A percentile compares a stretch with the other conserved stretches of the same genome.
Evolutionary conservation across 2,797 vertebrate species (phyloP).

Genomic region (Sebastes hubbsi): DNA sequence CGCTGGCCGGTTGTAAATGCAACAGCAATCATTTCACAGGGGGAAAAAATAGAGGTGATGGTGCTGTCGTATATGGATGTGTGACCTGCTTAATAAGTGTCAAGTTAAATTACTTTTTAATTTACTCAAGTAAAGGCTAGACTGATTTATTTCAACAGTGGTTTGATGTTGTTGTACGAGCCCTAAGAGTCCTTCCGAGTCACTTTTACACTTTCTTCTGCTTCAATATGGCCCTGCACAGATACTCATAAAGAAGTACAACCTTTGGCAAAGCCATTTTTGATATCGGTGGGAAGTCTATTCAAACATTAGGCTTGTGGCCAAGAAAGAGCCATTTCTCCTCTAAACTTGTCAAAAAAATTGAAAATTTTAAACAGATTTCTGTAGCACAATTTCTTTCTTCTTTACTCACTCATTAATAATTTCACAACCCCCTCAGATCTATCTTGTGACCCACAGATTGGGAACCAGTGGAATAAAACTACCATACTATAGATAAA

Average conservation of each 20-base stretch:
- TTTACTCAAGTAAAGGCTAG: slow-evolving; percentile 30
- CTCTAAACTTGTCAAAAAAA: not conserved
- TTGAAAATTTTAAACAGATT: not conserved
- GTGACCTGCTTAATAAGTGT: slow-evolving; percentile 41
- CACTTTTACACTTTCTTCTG: not conserved
- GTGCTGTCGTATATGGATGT: slow-evolving; percentile 25
- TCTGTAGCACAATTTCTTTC: not conserved
- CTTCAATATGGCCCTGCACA: not conserved
- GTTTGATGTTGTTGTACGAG: not conserved
- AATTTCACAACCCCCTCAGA: not conserved
- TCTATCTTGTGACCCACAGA: not conserved
- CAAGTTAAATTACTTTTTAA: slow-evolving; percentile 51
- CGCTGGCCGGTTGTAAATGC: slow-evolving; percentile 71
- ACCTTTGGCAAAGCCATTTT: not conserved
- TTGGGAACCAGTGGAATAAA: not conserved
- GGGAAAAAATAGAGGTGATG: slow-evolving; percentile 35
- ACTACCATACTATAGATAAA: not conserved
- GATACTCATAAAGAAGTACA: not conserved
- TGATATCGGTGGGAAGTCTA: not conserved
- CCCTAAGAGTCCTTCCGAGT: not conserved
- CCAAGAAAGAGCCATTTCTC: not conserved
- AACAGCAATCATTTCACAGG: slow-evolving; percentile 74
- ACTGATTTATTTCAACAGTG: slow-evolving; percentile 12
- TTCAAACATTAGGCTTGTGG: not conserved
- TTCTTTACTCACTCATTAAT: not conserved